phyloP scores from a whole-genome alignment of 2,888 invertebrate species.

The Ornithoptera priamus region DNA sequence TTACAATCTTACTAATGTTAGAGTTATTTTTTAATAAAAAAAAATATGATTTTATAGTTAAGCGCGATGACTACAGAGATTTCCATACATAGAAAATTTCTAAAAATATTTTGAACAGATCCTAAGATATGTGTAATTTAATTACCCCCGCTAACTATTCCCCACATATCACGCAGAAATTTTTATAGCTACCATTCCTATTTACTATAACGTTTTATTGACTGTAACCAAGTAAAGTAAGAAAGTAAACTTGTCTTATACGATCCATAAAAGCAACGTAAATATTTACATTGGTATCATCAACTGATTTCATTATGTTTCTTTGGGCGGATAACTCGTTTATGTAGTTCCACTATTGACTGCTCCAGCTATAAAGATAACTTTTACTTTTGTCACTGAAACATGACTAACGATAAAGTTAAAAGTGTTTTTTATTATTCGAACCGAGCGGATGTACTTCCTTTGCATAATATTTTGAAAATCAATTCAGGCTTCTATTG shows the following conservation, averaged over 20 bases:
- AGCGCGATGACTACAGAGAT: too few relatives aligned
- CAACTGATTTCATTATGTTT: conserved; percentile 19
- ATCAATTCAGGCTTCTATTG: too few relatives aligned
- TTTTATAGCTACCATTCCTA: neutral
- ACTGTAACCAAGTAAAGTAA: conserved; percentile 7
- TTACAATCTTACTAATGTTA: too few relatives aligned
- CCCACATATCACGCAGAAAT: neutral
- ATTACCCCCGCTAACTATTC: neutral
- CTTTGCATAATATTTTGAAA: too few relatives aligned
- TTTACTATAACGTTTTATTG: conserved; percentile 12
- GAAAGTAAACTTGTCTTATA: conserved; percentile 16
- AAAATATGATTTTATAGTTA: too few relatives aligned
- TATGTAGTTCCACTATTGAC: conserved; percentile 19
- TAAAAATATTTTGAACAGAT: too few relatives aligned
- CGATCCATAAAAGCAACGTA: conserved; percentile 23
- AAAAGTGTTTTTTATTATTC: neutral
- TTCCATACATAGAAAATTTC: too few relatives aligned
- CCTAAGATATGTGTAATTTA: too few relatives aligned
- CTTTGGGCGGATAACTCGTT: conserved; percentile 15
- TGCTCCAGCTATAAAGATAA: conserved; percentile 25
- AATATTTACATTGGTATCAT: conserved; percentile 25
- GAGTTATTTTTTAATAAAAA: too few relatives aligned
- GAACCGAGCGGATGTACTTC: neutral
- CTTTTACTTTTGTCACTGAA: conserved; percentile 14
- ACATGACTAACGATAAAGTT: neutral